Evolutionary conservation across 2,797 vertebrate genomes (phyloP).

Genomic region (Coregonus ussuriensis): DNA sequence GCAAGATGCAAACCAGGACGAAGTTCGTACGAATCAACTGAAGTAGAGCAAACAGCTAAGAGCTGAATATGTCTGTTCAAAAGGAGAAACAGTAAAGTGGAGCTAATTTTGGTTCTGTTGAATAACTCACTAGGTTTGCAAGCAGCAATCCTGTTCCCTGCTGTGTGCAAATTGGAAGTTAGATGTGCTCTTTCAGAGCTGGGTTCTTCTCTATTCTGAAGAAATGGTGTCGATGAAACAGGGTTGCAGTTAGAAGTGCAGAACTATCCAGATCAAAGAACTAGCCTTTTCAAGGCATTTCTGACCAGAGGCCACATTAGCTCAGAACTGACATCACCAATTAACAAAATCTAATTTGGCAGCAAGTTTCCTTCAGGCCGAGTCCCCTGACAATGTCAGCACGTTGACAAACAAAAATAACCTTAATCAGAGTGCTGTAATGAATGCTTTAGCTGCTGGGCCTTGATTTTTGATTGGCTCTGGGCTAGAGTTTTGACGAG

Average conservation of each 20-base stretch:
- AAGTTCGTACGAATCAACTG: conserved; percentile 6
- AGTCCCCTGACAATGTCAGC: conserved; percentile 18
- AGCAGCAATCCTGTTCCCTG: neutral
- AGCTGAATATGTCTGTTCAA: neutral
- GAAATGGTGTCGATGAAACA: conserved; percentile 7
- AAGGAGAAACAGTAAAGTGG: neutral
- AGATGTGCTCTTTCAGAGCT: neutral
- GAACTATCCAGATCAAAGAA: conserved; percentile 34
- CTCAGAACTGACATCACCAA: conserved; percentile 38
- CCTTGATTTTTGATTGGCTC: conserved; percentile 42
- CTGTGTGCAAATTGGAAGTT: conserved; percentile 2
- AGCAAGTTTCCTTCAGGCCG: conserved; percentile 37
- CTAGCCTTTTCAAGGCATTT: conserved; percentile 35
- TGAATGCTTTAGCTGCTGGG: conserved; percentile 42
- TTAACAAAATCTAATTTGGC: conserved; percentile 53
- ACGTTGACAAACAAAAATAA: conserved; percentile 49
- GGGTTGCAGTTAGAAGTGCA: conserved; percentile 13
- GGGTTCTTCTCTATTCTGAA: conserved; percentile 7
- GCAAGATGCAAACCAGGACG: conserved; percentile 19
- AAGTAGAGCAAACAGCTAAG: neutral
- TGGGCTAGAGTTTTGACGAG: conserved; percentile 29
- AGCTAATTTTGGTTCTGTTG: neutral
- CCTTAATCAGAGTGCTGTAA: conserved; percentile 50
- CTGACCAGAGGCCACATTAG: conserved; percentile 32
- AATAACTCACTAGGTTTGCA: too few species aligned